Conservation (phyloP, 2,113 vertebrate genomes). For the Dromiciops gliroides region DNA sequence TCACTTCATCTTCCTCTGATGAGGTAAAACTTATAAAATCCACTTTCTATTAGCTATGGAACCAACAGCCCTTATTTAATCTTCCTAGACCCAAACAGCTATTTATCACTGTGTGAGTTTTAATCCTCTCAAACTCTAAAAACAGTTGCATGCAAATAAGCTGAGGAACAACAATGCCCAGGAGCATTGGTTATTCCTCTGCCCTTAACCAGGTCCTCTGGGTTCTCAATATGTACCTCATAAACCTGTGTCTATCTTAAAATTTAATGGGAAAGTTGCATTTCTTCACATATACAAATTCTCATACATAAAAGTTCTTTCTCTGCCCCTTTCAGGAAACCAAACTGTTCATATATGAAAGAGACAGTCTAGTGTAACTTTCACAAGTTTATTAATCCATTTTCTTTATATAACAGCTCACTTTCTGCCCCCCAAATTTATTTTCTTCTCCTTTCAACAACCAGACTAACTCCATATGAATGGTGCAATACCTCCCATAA, state of each 20-base stretch:
- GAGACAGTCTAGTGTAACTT: not conserved
- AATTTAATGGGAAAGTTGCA: not conserved
- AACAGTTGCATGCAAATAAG: not conserved
- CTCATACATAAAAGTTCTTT: not conserved
- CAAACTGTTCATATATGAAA: not conserved
- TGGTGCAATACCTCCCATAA: not conserved
- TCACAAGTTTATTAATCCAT: not conserved
- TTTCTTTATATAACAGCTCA: not conserved
- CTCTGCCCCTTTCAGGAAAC: not conserved
- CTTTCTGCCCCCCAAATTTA: not conserved
- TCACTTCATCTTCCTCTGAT: not conserved
- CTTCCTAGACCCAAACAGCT: too few species aligned
- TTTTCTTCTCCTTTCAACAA: not conserved
- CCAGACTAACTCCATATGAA: not conserved
- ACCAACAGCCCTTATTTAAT: too few species aligned
- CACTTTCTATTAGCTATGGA: not conserved
- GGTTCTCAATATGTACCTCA: not conserved
- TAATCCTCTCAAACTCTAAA: not conserved
- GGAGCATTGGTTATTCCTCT: not conserved
- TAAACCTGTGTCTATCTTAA: not conserved
- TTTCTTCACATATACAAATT: not conserved
- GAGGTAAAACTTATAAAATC: not conserved
- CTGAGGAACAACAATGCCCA: not conserved
- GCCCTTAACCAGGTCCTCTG: not conserved
- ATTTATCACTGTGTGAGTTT: not conserved